A percentile compares a stretch with the other conserved stretches of the same genome.
phyloP scores from a whole-genome alignment of 2,888 invertebrate species.

The Stratiomys singularior region DNA sequence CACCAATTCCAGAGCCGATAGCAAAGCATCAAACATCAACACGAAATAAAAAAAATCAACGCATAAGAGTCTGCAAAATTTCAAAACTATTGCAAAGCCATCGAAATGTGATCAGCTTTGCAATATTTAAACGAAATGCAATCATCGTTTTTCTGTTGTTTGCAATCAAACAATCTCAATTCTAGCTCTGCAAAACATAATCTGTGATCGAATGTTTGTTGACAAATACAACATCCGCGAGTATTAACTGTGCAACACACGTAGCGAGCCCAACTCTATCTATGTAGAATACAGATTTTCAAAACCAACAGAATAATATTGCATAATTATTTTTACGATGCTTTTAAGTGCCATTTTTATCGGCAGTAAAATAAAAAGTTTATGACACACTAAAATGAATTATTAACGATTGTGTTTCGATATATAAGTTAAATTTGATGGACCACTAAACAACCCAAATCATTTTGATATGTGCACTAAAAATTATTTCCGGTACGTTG shows the following conservation, averaged over 20 bases:
- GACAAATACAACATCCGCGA: constrained; percentile 30
- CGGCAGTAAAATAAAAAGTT: constrained; percentile 59
- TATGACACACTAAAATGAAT: constrained; percentile 53
- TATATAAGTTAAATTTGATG: constrained; percentile 44
- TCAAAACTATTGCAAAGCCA: constrained; percentile 14
- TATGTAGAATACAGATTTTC: constrained; percentile 1
- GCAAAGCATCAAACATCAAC: constrained; percentile 35
- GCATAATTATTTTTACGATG: constrained; percentile 62
- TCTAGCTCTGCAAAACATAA: background rate
- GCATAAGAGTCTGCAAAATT: background rate
- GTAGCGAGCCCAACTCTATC: background rate
- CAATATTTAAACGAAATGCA: background rate
- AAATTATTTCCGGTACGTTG: constrained; percentile 24
- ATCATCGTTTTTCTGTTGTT: background rate
- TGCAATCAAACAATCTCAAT: background rate
- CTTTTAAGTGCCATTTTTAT: constrained; percentile 62
- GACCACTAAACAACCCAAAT: constrained; percentile 43
- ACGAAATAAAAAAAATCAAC: background rate
- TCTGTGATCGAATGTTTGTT: constrained; percentile 19
- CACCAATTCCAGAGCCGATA: background rate
- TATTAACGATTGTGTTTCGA: constrained; percentile 52
- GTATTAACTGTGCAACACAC: constrained; percentile 16
- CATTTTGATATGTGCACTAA: constrained; percentile 32
- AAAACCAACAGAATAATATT: constrained; percentile 51
- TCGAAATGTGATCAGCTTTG: constrained; percentile 12